Base-by-base conservation (phyloP, 1,140 invertebrate species). In the Panagrolaimus sp. region DNA sequence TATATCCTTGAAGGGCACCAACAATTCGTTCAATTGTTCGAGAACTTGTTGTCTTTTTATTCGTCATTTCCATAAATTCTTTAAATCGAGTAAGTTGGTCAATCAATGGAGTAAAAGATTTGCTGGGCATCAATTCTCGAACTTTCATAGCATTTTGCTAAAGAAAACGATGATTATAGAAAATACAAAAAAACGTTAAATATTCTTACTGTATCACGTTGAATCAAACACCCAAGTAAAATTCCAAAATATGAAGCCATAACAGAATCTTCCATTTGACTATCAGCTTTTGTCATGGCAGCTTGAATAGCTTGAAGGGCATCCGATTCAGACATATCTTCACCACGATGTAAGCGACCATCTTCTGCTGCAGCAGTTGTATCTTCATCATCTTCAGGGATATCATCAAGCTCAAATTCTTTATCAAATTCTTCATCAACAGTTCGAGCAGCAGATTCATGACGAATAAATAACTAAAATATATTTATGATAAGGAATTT, bases 231-330 rank as follows among this genome's bases (percentile, higher is more conserved):
- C 1, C 52, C 52, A 17, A 58, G 52, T 26, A 58, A 28, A 21
- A 58, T 21, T 12, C 52, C 52, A 58, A 58, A 58, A 58, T 58
- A 58, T 21, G 52, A 58, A 4, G 52, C 52, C 52, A 58, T 58
- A 14, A 58, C 52, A 28, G 21, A 26, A 28, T 58, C 52, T 58
- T 58, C 52, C 52, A 58, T 58, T 12, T 58, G 52, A 8, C 10
- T 21, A 28, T 58, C 52, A 12, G 28, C 28, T 28, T 58, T 58
- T n/a, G 52, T n/a, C 52, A 58, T 58, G 1, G 52, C 52, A n/a
- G 21, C 52, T 14, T 58, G 21, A 28, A 58, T 58, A 0, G 52
- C 52, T 17, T 28, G 52, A 21, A 58, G 28, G 14, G 52, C 52
- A 28, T 58, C 52, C 10, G 52, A 21, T 58, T 58, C 52, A 14